A percentile compares a stretch with the other conserved stretches of the same genome.
Conservation (phyloP, 1,140 invertebrate genomes). For the Drosophila aff. region DNA sequence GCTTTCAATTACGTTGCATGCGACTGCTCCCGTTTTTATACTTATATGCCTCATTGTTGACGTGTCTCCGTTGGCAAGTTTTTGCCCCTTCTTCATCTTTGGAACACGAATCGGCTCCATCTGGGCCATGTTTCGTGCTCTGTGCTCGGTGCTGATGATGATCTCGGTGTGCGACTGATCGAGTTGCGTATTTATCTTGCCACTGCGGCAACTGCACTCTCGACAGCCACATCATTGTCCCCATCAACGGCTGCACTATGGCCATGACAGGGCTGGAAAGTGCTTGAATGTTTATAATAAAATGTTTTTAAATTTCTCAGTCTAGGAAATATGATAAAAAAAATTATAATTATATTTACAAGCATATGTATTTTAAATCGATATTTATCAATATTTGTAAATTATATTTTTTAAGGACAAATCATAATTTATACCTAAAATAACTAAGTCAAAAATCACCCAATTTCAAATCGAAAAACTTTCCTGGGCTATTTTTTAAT, state of each 20-base stretch:
- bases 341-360: too few relatives aligned
- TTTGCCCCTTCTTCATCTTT: conserved; percentile 22
- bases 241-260: conserved; percentile 32
- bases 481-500: too few relatives aligned
- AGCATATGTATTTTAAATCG: too few relatives aligned
- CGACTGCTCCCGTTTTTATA: conserved; percentile 77
- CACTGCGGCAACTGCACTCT: conserved; percentile 65
- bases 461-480: too few relatives aligned
- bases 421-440: too few relatives aligned
- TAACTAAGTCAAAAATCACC: too few relatives aligned
- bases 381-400: too few relatives aligned
- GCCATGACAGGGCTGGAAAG: neutral
- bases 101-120: conserved; percentile 11
- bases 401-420: too few relatives aligned
- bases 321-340: too few relatives aligned
- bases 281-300: too few relatives aligned
- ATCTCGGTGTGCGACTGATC: conserved; percentile 68
- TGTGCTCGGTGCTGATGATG: conserved; percentile 47
- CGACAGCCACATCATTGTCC: conserved; percentile 55
- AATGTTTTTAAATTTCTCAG: too few relatives aligned
- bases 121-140: conserved; percentile 63
- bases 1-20: conserved; percentile 82
- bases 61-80: conserved; percentile 63
- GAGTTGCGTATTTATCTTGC: conserved; percentile 71
- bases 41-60: conserved; percentile 62